A percentile compares a stretch with the other conserved stretches of the same genome.
These are phyloP conservation scores for Dasypus novemcinctus DNA, from an alignment of 2,113 vertebrate species.

Conservation along the genomic window DNA sequence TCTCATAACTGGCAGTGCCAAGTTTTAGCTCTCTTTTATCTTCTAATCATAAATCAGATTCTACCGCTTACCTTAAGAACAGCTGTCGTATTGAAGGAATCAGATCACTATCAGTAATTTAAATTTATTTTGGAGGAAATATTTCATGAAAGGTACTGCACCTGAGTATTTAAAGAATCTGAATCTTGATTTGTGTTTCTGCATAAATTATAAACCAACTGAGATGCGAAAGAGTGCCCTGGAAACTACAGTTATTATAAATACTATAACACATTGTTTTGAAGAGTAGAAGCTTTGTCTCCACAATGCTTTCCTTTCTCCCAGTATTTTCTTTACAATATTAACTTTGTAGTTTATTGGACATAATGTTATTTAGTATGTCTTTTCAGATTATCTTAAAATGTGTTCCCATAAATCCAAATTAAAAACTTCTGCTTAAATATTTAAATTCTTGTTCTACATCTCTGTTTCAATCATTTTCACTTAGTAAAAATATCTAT, in stretches of 20 bases:
- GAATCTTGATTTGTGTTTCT: not conserved
- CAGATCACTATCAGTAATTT: not conserved
- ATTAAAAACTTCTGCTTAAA: not conserved
- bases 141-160: constrained; percentile 32
- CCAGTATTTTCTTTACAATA: not conserved
- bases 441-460: constrained; percentile 23
- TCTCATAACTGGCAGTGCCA: not conserved
- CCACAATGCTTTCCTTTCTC: not conserved
- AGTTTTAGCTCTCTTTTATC: not conserved
- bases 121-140: constrained; percentile 34
- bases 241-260: not conserved
- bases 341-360: not conserved
- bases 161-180: not conserved
- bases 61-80: constrained; percentile 2
- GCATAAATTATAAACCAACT: not conserved
- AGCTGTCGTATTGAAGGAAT: not conserved
- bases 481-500: not conserved
- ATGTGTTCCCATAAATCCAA: not conserved
- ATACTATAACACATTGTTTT: not conserved
- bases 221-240: not conserved
- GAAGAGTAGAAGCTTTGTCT: constrained; percentile 45
- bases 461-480: not conserved
- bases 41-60: constrained; percentile 29
- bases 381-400: not conserved
- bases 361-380: not conserved